Evolutionary conservation across 2,888 invertebrate genomes (phyloP), one percentile per base, ranked within the genome.

Genomic region (Dermolepida albohirtum): DNA sequence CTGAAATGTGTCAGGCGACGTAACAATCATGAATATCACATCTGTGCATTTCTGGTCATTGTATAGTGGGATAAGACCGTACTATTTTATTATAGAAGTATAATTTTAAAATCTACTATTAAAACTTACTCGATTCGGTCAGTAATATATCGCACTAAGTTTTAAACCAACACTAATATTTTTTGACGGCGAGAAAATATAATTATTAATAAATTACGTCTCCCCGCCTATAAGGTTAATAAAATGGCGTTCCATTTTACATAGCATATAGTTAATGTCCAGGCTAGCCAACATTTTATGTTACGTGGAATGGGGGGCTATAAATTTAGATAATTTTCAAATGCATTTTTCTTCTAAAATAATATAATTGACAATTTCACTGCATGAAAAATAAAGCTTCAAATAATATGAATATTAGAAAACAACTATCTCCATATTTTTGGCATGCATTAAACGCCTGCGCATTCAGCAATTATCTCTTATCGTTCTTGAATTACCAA

Each of bases 151-250:
- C 29, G 14, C 47, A 62, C 44, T 29, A 47, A 8, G 14, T 47
- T 29, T 14, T 16, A 47, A 47, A 47, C 2, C 34, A 47, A 16
- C 59, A 47, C 47, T 52, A 27, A 34, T 47, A 27, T 17, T 59
- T 59, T 17, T 41, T 41, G 57, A 50, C 16, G 27, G 22, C 5
- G 29, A 14, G 29, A 16, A 47, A 64, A 62, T 62, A 66, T 57
- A 59, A 66, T 66, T 69, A 52, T 52, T 66, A 66, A 69, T 51
- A 76, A 77, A 75, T 74, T 75, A 77, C 75, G 74, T 77, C 78
- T 81, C 80, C 80, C 80, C 80, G 79, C 80, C 81, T 80, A 79
- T 79, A 80, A 82, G 82, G 82, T 82, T 82, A 83, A 77, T 80
- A 81, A 81, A 82, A 83, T 83, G 82, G 82, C 82, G 82, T 78